These are phyloP conservation scores for Venustoraphidia nigricollis DNA, from an alignment of 2,888 invertebrate species.

Conservation along the genomic window DNA sequence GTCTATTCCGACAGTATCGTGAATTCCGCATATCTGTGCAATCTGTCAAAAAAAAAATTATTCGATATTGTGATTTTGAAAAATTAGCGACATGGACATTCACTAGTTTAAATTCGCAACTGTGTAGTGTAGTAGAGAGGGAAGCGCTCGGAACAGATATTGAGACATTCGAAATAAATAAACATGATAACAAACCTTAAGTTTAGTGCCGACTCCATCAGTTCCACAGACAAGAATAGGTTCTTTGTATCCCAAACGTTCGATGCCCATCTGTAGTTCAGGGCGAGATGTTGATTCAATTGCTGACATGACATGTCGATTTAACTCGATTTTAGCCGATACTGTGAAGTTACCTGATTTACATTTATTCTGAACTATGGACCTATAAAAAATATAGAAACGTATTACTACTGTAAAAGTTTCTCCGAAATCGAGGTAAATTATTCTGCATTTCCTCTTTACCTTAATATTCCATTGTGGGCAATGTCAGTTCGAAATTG, in stretches of 20 bases:
- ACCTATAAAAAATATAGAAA: no score
- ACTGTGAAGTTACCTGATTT: no score
- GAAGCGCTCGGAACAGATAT: no score
- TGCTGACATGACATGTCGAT: conserved; percentile 36
- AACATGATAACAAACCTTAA: conserved; percentile 47
- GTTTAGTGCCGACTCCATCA: conserved; percentile 93
- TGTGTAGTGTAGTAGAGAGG: no score
- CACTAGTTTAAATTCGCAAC: no score
- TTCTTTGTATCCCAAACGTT: conserved; percentile 62
- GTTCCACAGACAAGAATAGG: conserved; percentile 87
- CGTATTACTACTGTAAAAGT: no score
- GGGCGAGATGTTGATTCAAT: conserved; percentile 54
- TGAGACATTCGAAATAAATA: neutral
- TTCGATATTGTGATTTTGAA: neutral
- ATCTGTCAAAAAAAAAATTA: conserved; percentile 42
- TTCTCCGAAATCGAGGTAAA: no score
- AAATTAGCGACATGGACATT: no score
- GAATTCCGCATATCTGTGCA: conserved; percentile 61
- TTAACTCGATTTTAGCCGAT: no score
- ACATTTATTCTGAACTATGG: no score
- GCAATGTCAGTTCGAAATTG: conserved; percentile 86
- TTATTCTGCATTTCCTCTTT: no score
- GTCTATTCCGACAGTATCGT: conserved; percentile 81
- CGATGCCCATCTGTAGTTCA: conserved; percentile 64
- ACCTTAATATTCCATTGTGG: conserved; percentile 51